Percentiles rank a stretch among this genome's conserved stretches.
phyloP scores from a whole-genome alignment of 2,113 vertebrate genomes.

The Galemys pyrenaicus region DNA sequence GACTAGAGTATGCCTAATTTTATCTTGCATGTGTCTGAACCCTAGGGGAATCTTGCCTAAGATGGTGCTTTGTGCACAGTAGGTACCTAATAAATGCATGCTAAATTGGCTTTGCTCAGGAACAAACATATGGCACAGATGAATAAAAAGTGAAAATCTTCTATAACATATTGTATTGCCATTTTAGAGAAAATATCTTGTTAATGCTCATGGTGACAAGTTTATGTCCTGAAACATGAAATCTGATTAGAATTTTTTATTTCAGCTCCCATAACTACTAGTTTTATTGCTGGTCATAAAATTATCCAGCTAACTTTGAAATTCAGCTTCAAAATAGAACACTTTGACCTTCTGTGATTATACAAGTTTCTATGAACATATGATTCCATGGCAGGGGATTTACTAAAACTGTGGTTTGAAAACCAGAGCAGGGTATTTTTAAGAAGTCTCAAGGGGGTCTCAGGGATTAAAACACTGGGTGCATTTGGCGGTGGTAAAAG shows the following conservation, averaged over 20 bases:
- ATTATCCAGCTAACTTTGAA: conserved; percentile 68
- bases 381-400: not conserved
- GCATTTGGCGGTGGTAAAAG: not conserved
- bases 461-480: not conserved
- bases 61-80: not conserved
- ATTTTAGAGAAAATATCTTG: not conserved
- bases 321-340: conserved; percentile 62
- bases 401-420: not conserved
- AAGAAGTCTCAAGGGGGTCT: not conserved
- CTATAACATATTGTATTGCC: not conserved
- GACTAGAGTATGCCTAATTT: not conserved
- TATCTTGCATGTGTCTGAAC: not conserved
- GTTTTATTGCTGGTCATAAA: conserved; percentile 70
- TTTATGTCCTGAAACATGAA: conserved; percentile 72
- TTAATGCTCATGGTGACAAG: conserved; percentile 64
- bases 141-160: conserved; percentile 48
- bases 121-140: conserved; percentile 48
- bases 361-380: conserved; percentile 32
- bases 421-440: not conserved
- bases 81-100: conserved; percentile 13
- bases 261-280: conserved; percentile 61
- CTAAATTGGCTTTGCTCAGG: conserved; percentile 8
- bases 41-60: not conserved
- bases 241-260: conserved; percentile 71
- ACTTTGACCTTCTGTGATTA: conserved; percentile 45